Evolutionary conservation across 2,113 vertebrate species (phyloP).

Genomic region (Bolborhynchus lineola): DNA sequence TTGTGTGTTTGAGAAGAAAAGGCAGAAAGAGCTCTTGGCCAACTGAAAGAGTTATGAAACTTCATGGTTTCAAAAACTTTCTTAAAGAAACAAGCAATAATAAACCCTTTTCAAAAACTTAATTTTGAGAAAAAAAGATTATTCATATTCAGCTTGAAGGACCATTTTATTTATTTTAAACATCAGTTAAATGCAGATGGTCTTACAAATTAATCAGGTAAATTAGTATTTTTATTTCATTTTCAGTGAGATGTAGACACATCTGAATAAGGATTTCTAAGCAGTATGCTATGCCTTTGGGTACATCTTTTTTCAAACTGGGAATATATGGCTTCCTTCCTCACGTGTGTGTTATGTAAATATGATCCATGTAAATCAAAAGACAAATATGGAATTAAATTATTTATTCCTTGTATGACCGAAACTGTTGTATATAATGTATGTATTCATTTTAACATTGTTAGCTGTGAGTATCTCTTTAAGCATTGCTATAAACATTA

Average conservation of each 20-base stretch:
- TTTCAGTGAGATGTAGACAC: not conserved
- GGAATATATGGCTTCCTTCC: not conserved
- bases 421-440: too few species aligned
- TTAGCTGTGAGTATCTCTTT: too few species aligned
- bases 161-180: not conserved
- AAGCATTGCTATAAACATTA: too few species aligned
- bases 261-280: not conserved
- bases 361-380: too few species aligned
- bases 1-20: not conserved
- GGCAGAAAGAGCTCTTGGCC: not conserved
- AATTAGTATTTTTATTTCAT: not conserved
- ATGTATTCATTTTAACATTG: too few species aligned
- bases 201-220: not conserved
- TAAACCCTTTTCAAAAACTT: not conserved
- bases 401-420: too few species aligned
- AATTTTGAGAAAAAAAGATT: not conserved
- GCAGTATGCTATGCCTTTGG: not conserved
- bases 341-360: not conserved
- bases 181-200: not conserved
- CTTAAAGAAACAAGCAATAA: not conserved
- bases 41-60: not conserved
- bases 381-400: too few species aligned
- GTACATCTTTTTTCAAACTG: not conserved
- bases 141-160: not conserved
- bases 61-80: not conserved